Evolutionary conservation across 2,797 vertebrate species (phyloP).

Genomic region (Liasis olivaceus): DNA sequence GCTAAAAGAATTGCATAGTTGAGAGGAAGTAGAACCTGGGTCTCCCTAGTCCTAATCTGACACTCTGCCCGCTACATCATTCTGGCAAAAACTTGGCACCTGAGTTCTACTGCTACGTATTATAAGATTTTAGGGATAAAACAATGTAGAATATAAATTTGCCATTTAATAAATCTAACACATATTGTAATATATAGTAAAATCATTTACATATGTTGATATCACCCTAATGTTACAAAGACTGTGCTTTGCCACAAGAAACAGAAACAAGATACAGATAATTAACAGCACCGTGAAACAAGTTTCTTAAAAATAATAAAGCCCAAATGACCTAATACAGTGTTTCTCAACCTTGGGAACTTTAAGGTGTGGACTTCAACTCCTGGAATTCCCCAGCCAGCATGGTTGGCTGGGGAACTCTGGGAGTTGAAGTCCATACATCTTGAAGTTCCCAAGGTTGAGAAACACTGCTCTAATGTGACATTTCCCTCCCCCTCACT

Average conservation of each 20-base stretch:
- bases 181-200: neutral
- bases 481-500: constrained; percentile 33
- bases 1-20: neutral
- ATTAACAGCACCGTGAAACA: neutral
- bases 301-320: neutral
- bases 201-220: neutral
- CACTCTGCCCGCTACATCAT: neutral
- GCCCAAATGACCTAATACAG: neutral
- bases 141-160: neutral
- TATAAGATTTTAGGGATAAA: constrained; percentile 1
- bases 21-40: neutral
- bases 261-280: neutral
- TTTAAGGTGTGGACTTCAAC: too few species aligned
- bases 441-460: too few species aligned
- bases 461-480: constrained; percentile 11
- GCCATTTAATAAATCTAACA: neutral
- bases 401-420: too few species aligned
- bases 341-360: too few species aligned
- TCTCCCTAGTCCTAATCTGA: neutral
- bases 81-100: neutral
- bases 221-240: neutral
- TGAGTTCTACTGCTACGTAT: neutral
- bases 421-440: too few species aligned
- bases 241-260: constrained; percentile 22
- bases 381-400: too few species aligned